These are phyloP conservation scores for Andrena dorsata DNA, from an alignment of 2,888 invertebrate species.

Conservation along the genomic window DNA sequence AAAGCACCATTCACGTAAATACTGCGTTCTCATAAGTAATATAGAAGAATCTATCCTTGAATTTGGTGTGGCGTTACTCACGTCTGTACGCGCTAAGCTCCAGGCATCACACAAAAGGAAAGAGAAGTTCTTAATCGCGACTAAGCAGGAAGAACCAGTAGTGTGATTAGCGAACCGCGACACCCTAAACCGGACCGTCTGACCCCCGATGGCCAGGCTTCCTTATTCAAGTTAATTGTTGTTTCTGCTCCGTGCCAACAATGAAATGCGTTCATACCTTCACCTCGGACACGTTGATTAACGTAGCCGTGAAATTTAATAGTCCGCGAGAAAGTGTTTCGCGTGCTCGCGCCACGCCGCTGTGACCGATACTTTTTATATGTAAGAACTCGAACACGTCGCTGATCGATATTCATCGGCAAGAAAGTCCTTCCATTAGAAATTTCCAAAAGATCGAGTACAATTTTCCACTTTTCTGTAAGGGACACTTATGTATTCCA, in stretches of 20 bases:
- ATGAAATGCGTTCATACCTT: constrained; percentile 61
- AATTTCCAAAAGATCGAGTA: neutral
- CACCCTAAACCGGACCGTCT: constrained; percentile 76
- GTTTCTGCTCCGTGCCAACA: constrained; percentile 54
- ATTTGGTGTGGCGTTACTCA: neutral
- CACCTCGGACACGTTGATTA: constrained; percentile 59
- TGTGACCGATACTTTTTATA: constrained; percentile 17
- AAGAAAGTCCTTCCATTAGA: neutral
- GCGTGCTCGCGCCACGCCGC: constrained; percentile 27
- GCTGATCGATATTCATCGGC: neutral
- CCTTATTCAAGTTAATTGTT: constrained; percentile 65
- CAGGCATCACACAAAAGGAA: neutral
- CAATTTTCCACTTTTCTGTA: neutral
- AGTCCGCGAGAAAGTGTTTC: constrained; percentile 65
- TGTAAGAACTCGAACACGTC: neutral
- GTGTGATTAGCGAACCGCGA: constrained; percentile 73
- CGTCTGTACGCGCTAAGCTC: neutral
- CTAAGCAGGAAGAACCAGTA: constrained; percentile 70
- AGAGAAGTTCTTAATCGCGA: constrained; percentile 28
- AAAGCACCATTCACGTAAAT: too few relatives aligned
- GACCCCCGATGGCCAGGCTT: constrained; percentile 61
- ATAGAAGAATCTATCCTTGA: too few relatives aligned
- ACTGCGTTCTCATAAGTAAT: too few relatives aligned
- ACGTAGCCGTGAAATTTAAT: constrained; percentile 70
- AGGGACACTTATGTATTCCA: neutral